phyloP scores from a whole-genome alignment of 2,888 invertebrate species.

The Syrphus vitripennis region DNA sequence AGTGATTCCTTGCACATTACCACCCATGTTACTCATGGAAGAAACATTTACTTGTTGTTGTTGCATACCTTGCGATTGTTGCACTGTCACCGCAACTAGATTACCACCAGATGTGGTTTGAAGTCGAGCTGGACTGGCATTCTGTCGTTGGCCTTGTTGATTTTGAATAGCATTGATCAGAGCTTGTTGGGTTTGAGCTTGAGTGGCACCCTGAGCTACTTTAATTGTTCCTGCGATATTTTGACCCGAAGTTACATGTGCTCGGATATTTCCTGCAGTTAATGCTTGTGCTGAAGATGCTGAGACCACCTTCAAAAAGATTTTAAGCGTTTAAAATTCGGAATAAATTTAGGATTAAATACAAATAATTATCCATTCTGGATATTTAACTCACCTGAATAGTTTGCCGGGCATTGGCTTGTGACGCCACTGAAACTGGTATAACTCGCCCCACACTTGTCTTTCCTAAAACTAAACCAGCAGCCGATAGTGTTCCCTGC shows the following conservation, averaged over 20 bases:
- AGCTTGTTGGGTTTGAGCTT: conserved; percentile 82
- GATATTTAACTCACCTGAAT: conserved; percentile 80
- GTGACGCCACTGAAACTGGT: conserved; percentile 85
- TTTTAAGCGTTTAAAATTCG: not conserved
- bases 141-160: conserved; percentile 83
- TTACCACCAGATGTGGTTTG: conserved; percentile 83
- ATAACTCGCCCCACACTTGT: conserved; percentile 85
- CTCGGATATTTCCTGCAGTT: conserved; percentile 82
- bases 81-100: conserved; percentile 84
- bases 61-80: conserved; percentile 79
- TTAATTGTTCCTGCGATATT: conserved; percentile 83
- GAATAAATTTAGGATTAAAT: no score
- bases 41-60: conserved; percentile 71
- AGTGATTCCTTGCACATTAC: conserved; percentile 51
- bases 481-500: conserved; percentile 78
- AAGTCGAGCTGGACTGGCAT: conserved; percentile 84
- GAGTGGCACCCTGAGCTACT: conserved; percentile 80
- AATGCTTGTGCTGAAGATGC: conserved; percentile 82
- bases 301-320: conserved; percentile 82
- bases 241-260: conserved; percentile 80
- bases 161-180: conserved; percentile 82
- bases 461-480: conserved; percentile 84
- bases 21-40: conserved; percentile 56
- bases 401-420: conserved; percentile 83
- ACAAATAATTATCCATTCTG: no score